Evolutionary conservation across 1,140 invertebrate genomes (phyloP), one percentile per base, ranked within the genome.

Genomic region (Aethina tumida): DNA sequence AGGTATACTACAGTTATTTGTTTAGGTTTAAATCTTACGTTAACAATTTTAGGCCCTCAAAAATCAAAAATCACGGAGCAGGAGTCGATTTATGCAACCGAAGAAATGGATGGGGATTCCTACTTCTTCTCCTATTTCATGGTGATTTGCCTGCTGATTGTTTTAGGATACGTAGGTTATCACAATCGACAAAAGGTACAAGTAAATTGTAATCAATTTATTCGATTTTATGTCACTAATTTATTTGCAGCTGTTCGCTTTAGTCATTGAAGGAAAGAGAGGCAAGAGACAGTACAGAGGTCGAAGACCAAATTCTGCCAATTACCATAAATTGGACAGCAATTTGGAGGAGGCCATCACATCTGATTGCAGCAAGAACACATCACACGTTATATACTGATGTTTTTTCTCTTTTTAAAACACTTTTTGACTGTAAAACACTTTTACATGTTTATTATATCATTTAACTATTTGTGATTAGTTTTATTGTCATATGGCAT

Each of bases 161-260:
- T 80, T 27, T 57, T 66, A 32, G 67, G 69, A 5, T 80, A 79
- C 56, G 56, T 79, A 19, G 63, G 68, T 45, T 79, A 77, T 58
- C 74, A 79, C 47, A 79, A 79, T 46, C 79, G 78, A 52, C 73
- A 79, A 57, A 79, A 78, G 67, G 77, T 78, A 56, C 50, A n/a
- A n/a, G n/a, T n/a, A n/a, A 7, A 26, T 10, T 27, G 22, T 15
- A 5, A 36, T 22, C 4, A 6, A 24, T 15, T 15, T 25, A 17
- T 14, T 4, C 20, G 1, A 24, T 12, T 43, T 29, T 14, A 28
- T 39, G n/a, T 24, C 8, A 15, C 5, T 26, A 12, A 4, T 28
- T 2, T 17, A 37, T 31, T 46, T 39, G 44, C 43, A 77, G 72
- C 67, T 77, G 45, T 47, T 76, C 17, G 73, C 73, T 10, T 62